phyloP scores from a whole-genome alignment of 2,797 vertebrate species.

The Bovichtus variegatus region DNA sequence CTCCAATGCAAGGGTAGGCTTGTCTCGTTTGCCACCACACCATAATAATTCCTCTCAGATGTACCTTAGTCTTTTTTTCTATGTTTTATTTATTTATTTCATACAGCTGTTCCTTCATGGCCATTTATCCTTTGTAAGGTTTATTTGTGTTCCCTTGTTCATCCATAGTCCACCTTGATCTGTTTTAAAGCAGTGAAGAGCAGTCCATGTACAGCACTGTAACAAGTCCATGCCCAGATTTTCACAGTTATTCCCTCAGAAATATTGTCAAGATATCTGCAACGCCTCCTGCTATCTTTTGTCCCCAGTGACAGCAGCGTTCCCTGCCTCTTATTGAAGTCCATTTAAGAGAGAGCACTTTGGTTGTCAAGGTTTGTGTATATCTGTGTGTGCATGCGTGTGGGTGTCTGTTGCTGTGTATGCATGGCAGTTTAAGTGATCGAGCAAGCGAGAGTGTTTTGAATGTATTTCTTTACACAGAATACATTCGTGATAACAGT shows the following conservation, averaged over 20 bases:
- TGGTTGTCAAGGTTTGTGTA: conserved; percentile 85
- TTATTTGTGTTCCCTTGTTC: conserved; percentile 77
- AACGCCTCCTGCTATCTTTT: conserved; percentile 74
- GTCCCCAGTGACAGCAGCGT: conserved; percentile 78
- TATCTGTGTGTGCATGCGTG: conserved; percentile 45
- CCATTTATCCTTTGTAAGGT: conserved; percentile 82
- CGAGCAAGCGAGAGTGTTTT: conserved; percentile 59
- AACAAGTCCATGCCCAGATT: conserved; percentile 76
- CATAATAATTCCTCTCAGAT: conserved; percentile 73
- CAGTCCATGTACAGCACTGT: conserved; percentile 66
- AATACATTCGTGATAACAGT: conserved; percentile 86
- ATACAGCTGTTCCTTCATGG: conserved; percentile 78
- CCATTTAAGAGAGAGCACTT: conserved; percentile 89
- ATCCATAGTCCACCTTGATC: conserved; percentile 69
- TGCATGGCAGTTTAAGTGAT: conserved; percentile 71
- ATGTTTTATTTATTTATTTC: conserved; percentile 65
- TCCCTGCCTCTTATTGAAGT: conserved; percentile 83
- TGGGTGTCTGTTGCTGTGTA: conserved; percentile 52
- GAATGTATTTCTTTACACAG: conserved; percentile 69
- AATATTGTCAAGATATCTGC: conserved; percentile 80
- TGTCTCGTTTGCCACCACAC: conserved; percentile 76
- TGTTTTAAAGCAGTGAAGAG: conserved; percentile 65
- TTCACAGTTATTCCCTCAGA: conserved; percentile 82
- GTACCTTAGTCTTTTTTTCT: conserved; percentile 64
- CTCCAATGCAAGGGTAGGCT: conserved; percentile 80